A percentile compares a stretch with the other conserved stretches of the same genome.
Evolutionary conservation across 2,888 invertebrate genomes (phyloP).

Genomic region (Nycteola revayana): DNA sequence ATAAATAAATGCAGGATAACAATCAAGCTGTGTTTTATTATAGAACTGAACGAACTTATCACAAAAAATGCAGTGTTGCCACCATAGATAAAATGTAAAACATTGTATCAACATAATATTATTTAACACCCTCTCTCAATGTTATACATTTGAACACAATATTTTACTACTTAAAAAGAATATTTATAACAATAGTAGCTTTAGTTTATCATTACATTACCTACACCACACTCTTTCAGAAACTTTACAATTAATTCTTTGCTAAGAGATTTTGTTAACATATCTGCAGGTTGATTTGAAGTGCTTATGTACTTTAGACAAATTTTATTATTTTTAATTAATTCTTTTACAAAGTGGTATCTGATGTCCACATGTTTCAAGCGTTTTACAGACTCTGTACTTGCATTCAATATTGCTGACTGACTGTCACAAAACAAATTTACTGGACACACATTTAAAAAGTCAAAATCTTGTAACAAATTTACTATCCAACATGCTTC

Average conservation of each 20-base stretch:
- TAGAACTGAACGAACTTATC: too few relatives aligned
- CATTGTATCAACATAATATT: too few relatives aligned
- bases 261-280: constrained; percentile 15
- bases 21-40: too few relatives aligned
- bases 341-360: constrained; percentile 9
- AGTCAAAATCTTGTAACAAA: constrained; percentile 5
- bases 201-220: not conserved
- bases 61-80: too few relatives aligned
- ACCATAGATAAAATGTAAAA: too few relatives aligned
- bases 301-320: constrained; percentile 19
- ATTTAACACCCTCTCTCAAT: too few relatives aligned
- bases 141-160: too few relatives aligned
- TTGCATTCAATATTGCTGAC: constrained; percentile 3
- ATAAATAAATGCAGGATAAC: too few relatives aligned
- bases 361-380: constrained; percentile 5
- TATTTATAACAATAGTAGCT: not conserved
- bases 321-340: constrained; percentile 11
- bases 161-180: too few relatives aligned
- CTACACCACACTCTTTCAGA: not conserved
- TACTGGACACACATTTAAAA: constrained; percentile 2
- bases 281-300: constrained; percentile 15
- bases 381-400: constrained; percentile 1
- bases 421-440: constrained; percentile 6
- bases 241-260: constrained; percentile 7
- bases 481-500: constrained; percentile 3